Percentiles rank a stretch among this genome's conserved stretches.
phyloP scores from a whole-genome alignment of 2,113 vertebrate genomes.

The Vireo altiloquus region DNA sequence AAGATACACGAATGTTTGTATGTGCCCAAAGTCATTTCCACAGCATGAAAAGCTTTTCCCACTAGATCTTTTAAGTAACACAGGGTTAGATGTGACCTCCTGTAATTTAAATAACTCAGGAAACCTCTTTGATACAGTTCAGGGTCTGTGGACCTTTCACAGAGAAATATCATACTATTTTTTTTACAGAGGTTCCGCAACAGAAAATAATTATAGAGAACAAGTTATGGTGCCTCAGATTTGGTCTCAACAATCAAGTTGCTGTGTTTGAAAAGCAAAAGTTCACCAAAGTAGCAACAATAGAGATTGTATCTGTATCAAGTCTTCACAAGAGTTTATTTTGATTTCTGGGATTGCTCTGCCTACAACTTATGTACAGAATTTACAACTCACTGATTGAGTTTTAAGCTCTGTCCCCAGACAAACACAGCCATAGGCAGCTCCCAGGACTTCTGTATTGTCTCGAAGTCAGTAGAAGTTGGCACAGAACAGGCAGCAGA shows the following conservation, averaged over 20 bases:
- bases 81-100: not conserved
- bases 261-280: not conserved
- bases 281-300: not conserved
- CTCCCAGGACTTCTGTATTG: constrained; percentile 19
- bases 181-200: not conserved
- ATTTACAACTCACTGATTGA: constrained; percentile 8
- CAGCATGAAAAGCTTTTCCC: not conserved
- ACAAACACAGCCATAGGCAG: not conserved
- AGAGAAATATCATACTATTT: not conserved
- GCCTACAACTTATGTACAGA: not conserved
- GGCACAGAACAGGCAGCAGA: constrained; percentile 28
- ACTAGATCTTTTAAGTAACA: not conserved
- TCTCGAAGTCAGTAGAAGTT: constrained; percentile 7
- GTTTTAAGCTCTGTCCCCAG: constrained; percentile 24
- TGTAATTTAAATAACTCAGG: constrained; percentile 1
- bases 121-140: not conserved
- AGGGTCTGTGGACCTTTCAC: not conserved
- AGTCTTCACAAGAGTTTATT: constrained; percentile 18
- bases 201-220: constrained; percentile 5
- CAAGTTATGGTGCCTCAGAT: not conserved
- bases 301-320: not conserved
- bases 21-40: not conserved
- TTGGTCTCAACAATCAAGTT: constrained; percentile 2
- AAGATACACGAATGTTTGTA: not conserved
- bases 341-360: not conserved